Base-by-base conservation (phyloP, 2,113 vertebrate species). In the Proteles cristata region DNA sequence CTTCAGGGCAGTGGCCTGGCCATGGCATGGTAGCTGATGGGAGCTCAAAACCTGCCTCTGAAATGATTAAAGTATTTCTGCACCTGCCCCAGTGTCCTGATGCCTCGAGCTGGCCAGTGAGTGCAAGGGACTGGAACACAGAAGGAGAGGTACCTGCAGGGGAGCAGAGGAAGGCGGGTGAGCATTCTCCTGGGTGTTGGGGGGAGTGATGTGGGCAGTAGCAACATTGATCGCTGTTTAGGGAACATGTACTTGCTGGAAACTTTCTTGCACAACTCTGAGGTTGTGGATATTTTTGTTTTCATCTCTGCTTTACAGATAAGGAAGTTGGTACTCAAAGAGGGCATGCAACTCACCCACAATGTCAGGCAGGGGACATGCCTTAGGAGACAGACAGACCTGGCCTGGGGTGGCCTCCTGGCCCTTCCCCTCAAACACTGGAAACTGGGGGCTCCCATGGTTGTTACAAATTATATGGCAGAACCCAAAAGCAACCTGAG, bases 41-140 rank as follows among this genome's bases (percentile, higher is more conserved):
- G 53, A n/a, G 45, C 48, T 82, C 16, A 35, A 10, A 95, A n/a
- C 11, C 65, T 0, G 5, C 48, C 80, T 81, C 39, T 26, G 28
- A 85, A 66, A 45, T 50, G 43, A 98, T 97, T 98, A 98, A 98
- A 98, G 73, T 35, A 19, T 87, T 89, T 94, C 16, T 68, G 53
- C 25, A 26, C 17, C 0, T 17, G 55, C n/a, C 15, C 50, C 39
- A 43, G 69, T 0, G 1, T 93, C 74, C 86, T 93, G 91, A 21
- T 14, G 43, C 79, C 65, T 92, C 14, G 0, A 7, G 55, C 23
- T 93, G 0, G 2, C 0, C 48, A 76, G 14, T 21, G 31, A 25
- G 35, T 14, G 5, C 19, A 4, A 15, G 5, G 8, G 5, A 4
- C 0, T 0, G 61, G 53, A 4, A 28, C 21, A 63, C 58, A 69